Conservation (phyloP, 1,140 invertebrate species). For the Cheumatopsyche charites region DNA sequence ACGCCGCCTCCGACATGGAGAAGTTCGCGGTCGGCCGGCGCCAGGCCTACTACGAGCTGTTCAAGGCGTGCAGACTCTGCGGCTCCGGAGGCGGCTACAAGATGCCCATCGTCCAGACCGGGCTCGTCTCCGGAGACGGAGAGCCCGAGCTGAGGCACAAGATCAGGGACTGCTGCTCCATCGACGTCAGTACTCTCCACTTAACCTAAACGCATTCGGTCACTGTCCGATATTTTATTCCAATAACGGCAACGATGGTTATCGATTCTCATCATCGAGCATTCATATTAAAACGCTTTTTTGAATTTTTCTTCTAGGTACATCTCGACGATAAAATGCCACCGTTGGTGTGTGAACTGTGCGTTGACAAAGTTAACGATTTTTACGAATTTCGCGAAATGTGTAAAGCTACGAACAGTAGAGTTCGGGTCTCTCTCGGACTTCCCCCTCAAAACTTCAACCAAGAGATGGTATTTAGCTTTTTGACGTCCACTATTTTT, state of each 20-base stretch:
- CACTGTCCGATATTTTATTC: no score
- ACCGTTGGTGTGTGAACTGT: conserved; percentile 63
- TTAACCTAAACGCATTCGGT: background rate
- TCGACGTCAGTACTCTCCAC: conserved; percentile 54
- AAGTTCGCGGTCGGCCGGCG: conserved; percentile 51
- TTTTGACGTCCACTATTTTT: no score
- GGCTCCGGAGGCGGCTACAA: conserved; percentile 59
- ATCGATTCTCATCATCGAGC: no score
- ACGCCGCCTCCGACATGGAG: conserved; percentile 51
- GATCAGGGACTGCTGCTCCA: conserved; percentile 58
- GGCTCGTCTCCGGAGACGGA: conserved; percentile 47
- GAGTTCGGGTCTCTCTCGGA: conserved; percentile 59
- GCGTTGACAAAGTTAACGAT: conserved; percentile 67
- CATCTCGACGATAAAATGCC: conserved; percentile 64
- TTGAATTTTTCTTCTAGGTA: conserved; percentile 54
- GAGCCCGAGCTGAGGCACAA: conserved; percentile 56
- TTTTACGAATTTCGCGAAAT: conserved; percentile 65
- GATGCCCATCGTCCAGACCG: conserved; percentile 59
- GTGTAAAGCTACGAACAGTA: conserved; percentile 61
- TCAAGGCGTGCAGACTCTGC: conserved; percentile 58
- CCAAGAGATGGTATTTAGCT: conserved; percentile 48
- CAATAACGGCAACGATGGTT: no score
- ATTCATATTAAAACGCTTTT: background rate
- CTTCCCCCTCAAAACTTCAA: conserved; percentile 53
- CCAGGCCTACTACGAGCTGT: conserved; percentile 56